Evolutionary conservation across 2,797 vertebrate genomes (phyloP), one percentile per base, ranked within the genome.

Genomic region (Melanogrammus aeglefinus): DNA sequence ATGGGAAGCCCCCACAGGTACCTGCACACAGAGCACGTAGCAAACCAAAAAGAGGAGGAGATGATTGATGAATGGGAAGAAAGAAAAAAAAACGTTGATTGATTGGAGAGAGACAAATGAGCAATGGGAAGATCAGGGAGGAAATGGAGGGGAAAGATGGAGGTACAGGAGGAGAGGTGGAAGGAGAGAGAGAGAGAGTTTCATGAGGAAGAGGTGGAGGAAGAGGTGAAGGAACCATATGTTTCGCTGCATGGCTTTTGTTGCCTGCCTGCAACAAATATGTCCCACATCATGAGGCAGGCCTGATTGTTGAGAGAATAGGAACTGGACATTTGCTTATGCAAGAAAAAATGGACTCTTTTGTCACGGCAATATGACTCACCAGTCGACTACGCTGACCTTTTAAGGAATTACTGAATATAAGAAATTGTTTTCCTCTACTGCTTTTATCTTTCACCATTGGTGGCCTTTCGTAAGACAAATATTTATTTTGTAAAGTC

Each of bases 31-130:
- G 21, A 3, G 7, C 51, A n/a, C 0, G 38, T 12, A 69, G 63
- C 5, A 77, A 80, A 80, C 77, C 78, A 77, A 35, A 72, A 79
- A 63, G 74, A 75, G 76, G 0, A 9, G 81, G 57, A 73, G 75
- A 77, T 41, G 36, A 35, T 21, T 35, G 33, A 70, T 71, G 14
- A 44, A 72, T 73, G 27, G 41, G 39, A 76, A 38, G 75, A 78
- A 74, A 81, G 82, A 83, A 79, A 83, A 82, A 77, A 76, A 76
- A 84, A 76, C 70, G 47, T 33, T 47, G n/a, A n/a, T 1, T 33
- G 31, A 57, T 51, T 51, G 13, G 51, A 57, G 18, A 57, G 51
- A 51, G 14, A 16, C 12, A 51, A 51, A 51, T 51, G 2, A 44
- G 41, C 41, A 44, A 44, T 51, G 47, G 13, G 47, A 16, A 51